Conservation (phyloP, 2,113 vertebrate genomes). For the Neodontobutis hainanensis region DNA sequence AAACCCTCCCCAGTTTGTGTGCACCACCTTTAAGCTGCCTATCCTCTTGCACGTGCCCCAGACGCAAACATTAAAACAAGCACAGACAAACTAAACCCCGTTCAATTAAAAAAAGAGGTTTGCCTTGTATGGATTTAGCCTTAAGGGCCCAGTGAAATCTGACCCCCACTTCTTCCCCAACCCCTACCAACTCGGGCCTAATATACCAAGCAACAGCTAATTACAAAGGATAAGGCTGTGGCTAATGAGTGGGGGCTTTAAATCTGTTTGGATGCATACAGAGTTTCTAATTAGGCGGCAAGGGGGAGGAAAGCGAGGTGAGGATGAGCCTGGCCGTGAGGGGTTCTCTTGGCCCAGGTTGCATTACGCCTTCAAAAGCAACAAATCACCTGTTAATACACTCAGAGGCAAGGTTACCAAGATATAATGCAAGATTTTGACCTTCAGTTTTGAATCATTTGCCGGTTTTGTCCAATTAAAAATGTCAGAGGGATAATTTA, state of each 20-base stretch:
- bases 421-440: conserved; percentile 1
- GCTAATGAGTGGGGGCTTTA: conserved; percentile 47
- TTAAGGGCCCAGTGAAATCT: conserved; percentile 43
- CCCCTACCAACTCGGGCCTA: conserved; percentile 5
- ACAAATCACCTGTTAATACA: conserved; percentile 26
- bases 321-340: conserved; percentile 15
- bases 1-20: conserved; percentile 3
- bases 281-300: conserved; percentile 59
- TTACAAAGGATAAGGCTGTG: conserved; percentile 53
- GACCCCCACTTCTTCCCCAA: conserved; percentile 38
- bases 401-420: background rate
- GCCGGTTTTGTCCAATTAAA: conserved; percentile 2
- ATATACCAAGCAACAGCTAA: conserved; percentile 48
- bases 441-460: background rate
- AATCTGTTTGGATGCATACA: conserved; percentile 46
- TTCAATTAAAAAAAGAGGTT: conserved; percentile 51
- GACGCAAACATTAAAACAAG: conserved; percentile 24
- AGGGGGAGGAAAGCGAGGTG: conserved; percentile 1
- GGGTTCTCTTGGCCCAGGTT: conserved; percentile 13
- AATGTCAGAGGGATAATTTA: conserved; percentile 12
- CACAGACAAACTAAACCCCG: conserved; percentile 11
- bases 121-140: conserved; percentile 57
- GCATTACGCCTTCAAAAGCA: conserved; percentile 23
- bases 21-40: conserved; percentile 38
- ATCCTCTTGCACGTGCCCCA: conserved; percentile 41